phyloP scores from a whole-genome alignment of 2,797 vertebrate genomes.

The Bradypus variegatus region DNA sequence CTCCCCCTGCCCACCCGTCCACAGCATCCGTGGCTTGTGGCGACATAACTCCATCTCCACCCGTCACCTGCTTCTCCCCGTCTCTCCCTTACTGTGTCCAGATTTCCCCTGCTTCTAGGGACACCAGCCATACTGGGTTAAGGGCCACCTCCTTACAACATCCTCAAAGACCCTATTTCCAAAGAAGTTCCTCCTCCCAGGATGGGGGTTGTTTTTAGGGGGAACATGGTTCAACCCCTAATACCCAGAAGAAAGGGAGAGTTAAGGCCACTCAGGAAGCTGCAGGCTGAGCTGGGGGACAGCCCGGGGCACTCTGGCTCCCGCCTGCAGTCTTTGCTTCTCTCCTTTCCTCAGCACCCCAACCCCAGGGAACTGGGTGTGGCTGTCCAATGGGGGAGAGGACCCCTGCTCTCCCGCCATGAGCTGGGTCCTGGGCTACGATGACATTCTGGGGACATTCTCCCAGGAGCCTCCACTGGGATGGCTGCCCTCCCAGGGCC shows the following conservation, averaged over 20 bases:
- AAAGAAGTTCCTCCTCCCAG: too few species aligned
- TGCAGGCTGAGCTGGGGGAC: background rate
- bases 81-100: too few species aligned
- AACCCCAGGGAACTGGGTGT: rapidly evolving
- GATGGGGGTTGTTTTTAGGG: too few species aligned
- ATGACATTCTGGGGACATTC: background rate
- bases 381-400: rapidly evolving
- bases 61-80: too few species aligned
- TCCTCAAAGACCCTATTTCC: too few species aligned
- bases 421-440: background rate
- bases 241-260: background rate
- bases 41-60: too few species aligned
- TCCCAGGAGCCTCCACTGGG: background rate
- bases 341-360: background rate
- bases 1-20: too few species aligned
- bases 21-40: too few species aligned
- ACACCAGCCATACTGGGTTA: too few species aligned
- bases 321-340: background rate
- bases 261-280: background rate
- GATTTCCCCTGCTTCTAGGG: too few species aligned
- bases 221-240: too few species aligned
- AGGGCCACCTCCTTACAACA: too few species aligned
- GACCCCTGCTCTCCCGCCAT: background rate
- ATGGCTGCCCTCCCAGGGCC: background rate
- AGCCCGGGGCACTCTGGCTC: background rate